Evolutionary conservation across 2,888 invertebrate genomes (phyloP), one percentile per base, ranked within the genome.

Genomic region (Unio pictorum): DNA sequence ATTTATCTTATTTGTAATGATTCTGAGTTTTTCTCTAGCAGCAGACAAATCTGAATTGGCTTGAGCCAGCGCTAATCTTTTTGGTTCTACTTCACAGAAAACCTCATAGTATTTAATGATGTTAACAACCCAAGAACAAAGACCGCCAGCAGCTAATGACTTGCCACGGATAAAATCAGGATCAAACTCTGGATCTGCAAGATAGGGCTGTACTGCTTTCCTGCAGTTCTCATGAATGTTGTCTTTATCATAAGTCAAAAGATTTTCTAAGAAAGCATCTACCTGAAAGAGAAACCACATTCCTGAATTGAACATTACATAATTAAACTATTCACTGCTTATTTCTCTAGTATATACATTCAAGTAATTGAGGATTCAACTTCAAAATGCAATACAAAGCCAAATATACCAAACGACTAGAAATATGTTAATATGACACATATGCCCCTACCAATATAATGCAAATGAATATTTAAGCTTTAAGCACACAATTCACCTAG

Each of bases 111-210:
- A 98, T 88, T 93, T 95, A 23, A 98, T 95, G 58, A 98, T 97
- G 89, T 98, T 98, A 72, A 98, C 95, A 0, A 96, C 98, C 97
- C 98, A 98, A 15, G 97, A 96, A 87, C 98, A 98, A 4, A 98
- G 92, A 59, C 98, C 92, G 28, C 97, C 96, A n/a, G 98, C 98
- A 15, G 98, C 98, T 1, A 94, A 95, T 0, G 97, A 98, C 90
- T 98, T 98, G 0, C 95, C 94, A 84, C 94, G 92, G 4, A 98
- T 93, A 83, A 96, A 96, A 84, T 98, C 97, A 3, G 97, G 96
- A 89, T 97, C 96, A 90, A 98, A 98, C 90, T 98, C 97, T 0
- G 95, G 93, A 91, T 97, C 96, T 86, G 95, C 95, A 0, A 97
- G 91, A 87, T 97, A 98, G 2, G 97, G 97, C 83, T 96, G 95